phyloP scores from a whole-genome alignment of 2,113 vertebrate species.

The Erythrolamprus reginae region DNA sequence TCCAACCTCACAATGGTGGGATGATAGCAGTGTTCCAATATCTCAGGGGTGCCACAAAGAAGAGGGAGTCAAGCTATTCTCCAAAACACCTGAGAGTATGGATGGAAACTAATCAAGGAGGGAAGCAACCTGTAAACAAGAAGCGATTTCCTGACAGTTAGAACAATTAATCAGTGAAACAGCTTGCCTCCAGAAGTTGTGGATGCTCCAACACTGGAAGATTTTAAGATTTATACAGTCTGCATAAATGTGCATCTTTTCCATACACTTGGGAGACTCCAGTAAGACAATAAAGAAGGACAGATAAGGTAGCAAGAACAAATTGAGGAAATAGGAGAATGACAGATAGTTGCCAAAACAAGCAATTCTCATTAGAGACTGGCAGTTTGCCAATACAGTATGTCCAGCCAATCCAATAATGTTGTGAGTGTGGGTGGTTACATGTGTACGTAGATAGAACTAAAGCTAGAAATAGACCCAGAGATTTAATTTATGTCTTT shows the following conservation, averaged over 20 bases:
- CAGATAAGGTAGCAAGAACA: neutral
- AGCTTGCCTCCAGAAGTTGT: no score
- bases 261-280: neutral
- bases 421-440: neutral
- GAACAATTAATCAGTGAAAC: no score
- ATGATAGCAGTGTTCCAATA: no score
- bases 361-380: neutral
- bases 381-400: neutral
- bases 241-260: neutral
- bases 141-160: no score
- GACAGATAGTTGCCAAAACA: neutral
- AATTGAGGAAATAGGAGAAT: constrained; percentile 8
- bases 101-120: no score
- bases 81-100: no score
- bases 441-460: neutral
- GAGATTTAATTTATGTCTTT: neutral
- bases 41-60: no score
- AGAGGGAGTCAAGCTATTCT: no score
- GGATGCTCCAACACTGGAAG: no score
- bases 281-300: neutral
- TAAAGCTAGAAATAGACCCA: neutral
- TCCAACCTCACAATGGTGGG: neutral
- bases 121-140: no score
- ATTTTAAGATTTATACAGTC: no score
- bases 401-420: neutral